Evolutionary conservation across 2,888 invertebrate genomes (phyloP).

Genomic region (Arrhopalites spinosus): DNA sequence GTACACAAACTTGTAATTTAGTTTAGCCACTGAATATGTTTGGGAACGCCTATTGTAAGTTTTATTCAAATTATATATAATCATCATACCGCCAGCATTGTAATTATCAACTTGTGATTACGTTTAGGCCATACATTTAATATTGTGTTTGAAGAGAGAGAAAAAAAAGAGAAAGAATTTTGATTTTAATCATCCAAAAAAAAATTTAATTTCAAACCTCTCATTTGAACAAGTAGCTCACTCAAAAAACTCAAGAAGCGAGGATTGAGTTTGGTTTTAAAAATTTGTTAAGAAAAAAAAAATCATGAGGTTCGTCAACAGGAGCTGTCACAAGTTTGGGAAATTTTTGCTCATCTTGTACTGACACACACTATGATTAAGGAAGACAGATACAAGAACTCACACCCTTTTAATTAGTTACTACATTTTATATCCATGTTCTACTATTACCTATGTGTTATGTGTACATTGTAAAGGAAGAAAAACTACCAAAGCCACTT

Average conservation of each 20-base stretch:
- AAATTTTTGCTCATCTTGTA: neutral
- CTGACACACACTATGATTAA: slow-evolving; percentile 13
- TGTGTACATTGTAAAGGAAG: too few species aligned
- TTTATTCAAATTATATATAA: neutral
- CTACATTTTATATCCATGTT: slow-evolving; percentile 4
- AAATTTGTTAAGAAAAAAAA: too few species aligned
- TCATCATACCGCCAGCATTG: neutral
- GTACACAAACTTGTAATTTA: neutral
- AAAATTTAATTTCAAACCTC: neutral
- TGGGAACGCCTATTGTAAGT: neutral
- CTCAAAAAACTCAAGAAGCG: too few species aligned
- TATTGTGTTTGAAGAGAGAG: neutral
- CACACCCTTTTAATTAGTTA: slow-evolving; percentile 33
- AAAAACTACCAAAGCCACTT: too few species aligned
- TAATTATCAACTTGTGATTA: neutral
- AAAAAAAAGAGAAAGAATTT: neutral
- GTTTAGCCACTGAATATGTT: neutral
- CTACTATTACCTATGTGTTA: neutral
- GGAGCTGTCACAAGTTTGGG: neutral
- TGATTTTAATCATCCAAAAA: neutral
- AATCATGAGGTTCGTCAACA: too few species aligned
- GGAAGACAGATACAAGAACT: slow-evolving; percentile 24
- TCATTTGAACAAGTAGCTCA: too few species aligned
- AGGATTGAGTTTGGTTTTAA: too few species aligned
- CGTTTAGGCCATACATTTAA: too few species aligned